Evolutionary conservation across 2,888 invertebrate species (phyloP), one percentile per base, ranked within the genome.

Genomic region (Selenia dentaria): DNA sequence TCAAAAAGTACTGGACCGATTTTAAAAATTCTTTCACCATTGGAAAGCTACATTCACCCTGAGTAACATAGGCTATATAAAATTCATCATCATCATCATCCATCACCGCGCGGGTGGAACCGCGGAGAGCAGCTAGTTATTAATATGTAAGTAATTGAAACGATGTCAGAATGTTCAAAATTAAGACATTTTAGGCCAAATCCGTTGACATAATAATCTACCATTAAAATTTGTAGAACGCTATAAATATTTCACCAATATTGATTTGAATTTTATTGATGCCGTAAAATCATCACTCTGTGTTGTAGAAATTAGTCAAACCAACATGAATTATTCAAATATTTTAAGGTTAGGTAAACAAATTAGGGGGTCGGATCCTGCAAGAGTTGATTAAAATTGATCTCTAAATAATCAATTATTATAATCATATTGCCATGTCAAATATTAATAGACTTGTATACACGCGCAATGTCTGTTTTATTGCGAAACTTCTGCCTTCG

Each of bases 211-310:
- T 36, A 45, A 51, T 20, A 39, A 37, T 35, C 31, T 5, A 14
- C 34, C 20, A 45, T 45, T 27, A 45, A 25, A 37, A 16, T 31
- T 4, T 16, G 34, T 37, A 24, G 22, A 46, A 37, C 6, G 2
- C 11, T 24, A 45, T 48, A 42, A 42, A 54, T 27, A 39, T 34
- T 40, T 35, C 40, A 48, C 43, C 33, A 58, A 28, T 3, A 22
- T 9, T 51, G 9, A 25, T 55, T 56, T 40, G 32, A 55, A 55
- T 51, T 51, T 55, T 53, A 58, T 46, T 36, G 37, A 6, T 11
- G 6, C 29, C 24, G 43, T 55, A 53, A 43, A 51, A 44, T 44
- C 47, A 45, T 42, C 48, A 36, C 45, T 24, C 22, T 13, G 28
- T 28, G 39, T 29, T 25, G 24, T 39, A 41, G 33, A 26, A 39